phyloP scores from a whole-genome alignment of 1,140 invertebrate species.

The Drosophila nikananu region DNA sequence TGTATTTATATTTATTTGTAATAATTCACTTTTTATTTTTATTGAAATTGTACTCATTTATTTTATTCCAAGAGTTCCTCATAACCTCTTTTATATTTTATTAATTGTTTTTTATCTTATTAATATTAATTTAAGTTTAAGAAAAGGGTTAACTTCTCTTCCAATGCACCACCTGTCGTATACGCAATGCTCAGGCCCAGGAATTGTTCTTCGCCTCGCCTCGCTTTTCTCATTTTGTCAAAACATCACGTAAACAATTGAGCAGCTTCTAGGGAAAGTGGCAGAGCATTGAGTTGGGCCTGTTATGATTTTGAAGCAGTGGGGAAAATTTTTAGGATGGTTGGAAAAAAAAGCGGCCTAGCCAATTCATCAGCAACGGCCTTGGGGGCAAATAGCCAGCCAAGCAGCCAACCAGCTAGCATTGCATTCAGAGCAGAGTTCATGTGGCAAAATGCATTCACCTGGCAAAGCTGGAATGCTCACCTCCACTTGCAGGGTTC shows the following conservation, averaged over 20 bases:
- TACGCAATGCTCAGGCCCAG: constrained; percentile 67
- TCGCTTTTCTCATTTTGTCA: constrained; percentile 69
- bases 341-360: constrained; percentile 31
- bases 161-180: constrained; percentile 51
- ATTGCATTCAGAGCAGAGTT: constrained; percentile 56
- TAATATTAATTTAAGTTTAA: background rate
- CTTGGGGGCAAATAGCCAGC: constrained; percentile 59
- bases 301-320: constrained; percentile 42
- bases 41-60: too few relatives aligned
- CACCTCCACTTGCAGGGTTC: background rate
- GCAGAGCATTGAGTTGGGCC: constrained; percentile 9
- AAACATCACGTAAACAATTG: constrained; percentile 83
- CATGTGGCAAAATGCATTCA: constrained; percentile 69
- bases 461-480: background rate
- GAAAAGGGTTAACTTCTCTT: constrained; percentile 10
- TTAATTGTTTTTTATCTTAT: background rate
- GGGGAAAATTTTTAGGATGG: constrained; percentile 3
- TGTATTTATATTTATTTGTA: background rate
- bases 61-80: too few relatives aligned
- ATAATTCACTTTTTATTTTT: too few relatives aligned
- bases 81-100: background rate
- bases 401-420: constrained; percentile 41
- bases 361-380: constrained; percentile 73
- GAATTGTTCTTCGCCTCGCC: constrained; percentile 39
- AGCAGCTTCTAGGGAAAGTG: constrained; percentile 56